A percentile compares a stretch with the other conserved stretches of the same genome.
Evolutionary conservation across 2,113 vertebrate genomes (phyloP).

Genomic region (Plectropomus leopardus): DNA sequence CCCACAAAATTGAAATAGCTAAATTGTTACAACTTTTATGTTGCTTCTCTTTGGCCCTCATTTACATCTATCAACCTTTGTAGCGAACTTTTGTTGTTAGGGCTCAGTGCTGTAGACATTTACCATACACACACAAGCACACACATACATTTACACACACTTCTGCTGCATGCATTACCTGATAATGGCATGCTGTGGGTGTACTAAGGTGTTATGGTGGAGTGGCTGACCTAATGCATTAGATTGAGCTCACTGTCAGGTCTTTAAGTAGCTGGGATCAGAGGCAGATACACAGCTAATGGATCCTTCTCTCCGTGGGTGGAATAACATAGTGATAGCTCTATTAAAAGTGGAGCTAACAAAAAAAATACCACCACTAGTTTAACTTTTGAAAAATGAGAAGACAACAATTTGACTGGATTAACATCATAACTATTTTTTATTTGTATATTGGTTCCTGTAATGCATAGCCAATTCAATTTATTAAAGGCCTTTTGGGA

Average conservation of each 20-base stretch:
- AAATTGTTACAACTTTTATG: background rate
- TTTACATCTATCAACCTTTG: background rate
- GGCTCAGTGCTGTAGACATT: slow-evolving; percentile 25
- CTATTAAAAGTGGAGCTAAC: slow-evolving; percentile 55
- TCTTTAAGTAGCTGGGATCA: slow-evolving; percentile 83
- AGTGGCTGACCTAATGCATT: slow-evolving; percentile 83
- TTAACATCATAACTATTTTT: slow-evolving; percentile 33
- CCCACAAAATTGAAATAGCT: background rate
- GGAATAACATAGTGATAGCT: slow-evolving; percentile 73
- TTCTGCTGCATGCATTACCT: slow-evolving; percentile 70
- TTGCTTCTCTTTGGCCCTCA: too few relatives aligned
- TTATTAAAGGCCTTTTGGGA: background rate
- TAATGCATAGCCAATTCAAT: background rate
- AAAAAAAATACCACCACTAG: slow-evolving; percentile 16
- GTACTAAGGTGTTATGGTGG: slow-evolving; percentile 76
- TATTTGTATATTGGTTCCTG: slow-evolving; percentile 12
- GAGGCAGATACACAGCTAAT: slow-evolving; percentile 82
- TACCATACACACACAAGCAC: slow-evolving; percentile 12
- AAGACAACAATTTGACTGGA: slow-evolving; percentile 28
- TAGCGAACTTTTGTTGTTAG: background rate
- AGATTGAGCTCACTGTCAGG: slow-evolving; percentile 81
- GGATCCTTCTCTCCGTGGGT: slow-evolving; percentile 78
- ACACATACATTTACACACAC: slow-evolving; percentile 2
- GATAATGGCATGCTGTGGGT: slow-evolving; percentile 82
- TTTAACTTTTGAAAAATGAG: slow-evolving; percentile 39